A percentile compares a stretch with the other conserved stretches of the same genome.
These are phyloP conservation scores for Beroe ovata DNA, from an alignment of 37 sponge, comb jelly and placozoan genomes.

Conservation along the genomic window DNA sequence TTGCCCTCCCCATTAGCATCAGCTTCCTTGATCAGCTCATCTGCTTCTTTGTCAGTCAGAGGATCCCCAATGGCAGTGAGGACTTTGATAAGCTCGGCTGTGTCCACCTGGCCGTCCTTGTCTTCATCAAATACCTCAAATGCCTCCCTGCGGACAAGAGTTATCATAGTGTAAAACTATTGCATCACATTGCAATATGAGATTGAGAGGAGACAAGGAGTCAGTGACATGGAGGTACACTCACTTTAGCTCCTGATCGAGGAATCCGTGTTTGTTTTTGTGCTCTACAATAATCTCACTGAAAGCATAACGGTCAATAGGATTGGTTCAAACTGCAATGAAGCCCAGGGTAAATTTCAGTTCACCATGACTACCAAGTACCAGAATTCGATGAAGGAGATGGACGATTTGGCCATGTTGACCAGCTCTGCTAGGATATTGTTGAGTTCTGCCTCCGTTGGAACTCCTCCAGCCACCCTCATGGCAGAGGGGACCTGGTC, in stretches of 20 bases:
- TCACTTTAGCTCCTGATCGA: constrained; percentile 54
- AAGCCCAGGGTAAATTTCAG: too few species aligned
- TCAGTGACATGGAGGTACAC: too few species aligned
- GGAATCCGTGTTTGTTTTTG: constrained; percentile 42
- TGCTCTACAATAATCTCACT: constrained; percentile 64
- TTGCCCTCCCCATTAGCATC: constrained; percentile 51
- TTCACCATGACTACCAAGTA: neutral
- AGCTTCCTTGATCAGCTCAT: constrained; percentile 65
- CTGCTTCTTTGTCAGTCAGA: constrained; percentile 60
- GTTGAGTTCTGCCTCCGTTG: constrained; percentile 24
- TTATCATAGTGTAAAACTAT: too few species aligned
- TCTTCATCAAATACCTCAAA: constrained; percentile 53
- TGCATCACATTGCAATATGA: too few species aligned
- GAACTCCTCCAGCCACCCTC: constrained; percentile 38
- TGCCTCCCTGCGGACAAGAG: too few species aligned
- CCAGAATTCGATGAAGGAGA: constrained; percentile 35
- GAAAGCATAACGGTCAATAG: constrained; percentile 5
- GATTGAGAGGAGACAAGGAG: too few species aligned
- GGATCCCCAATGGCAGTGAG: constrained; percentile 58
- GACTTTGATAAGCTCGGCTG: constrained; percentile 40
- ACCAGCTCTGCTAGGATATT: neutral
- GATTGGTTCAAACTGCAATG: too few species aligned
- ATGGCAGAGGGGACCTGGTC: constrained; percentile 25
- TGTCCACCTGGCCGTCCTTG: constrained; percentile 33
- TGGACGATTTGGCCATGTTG: constrained; percentile 38